phyloP scores from a whole-genome alignment of 2,797 vertebrate species.

The Paramormyrops hopkinsi region DNA sequence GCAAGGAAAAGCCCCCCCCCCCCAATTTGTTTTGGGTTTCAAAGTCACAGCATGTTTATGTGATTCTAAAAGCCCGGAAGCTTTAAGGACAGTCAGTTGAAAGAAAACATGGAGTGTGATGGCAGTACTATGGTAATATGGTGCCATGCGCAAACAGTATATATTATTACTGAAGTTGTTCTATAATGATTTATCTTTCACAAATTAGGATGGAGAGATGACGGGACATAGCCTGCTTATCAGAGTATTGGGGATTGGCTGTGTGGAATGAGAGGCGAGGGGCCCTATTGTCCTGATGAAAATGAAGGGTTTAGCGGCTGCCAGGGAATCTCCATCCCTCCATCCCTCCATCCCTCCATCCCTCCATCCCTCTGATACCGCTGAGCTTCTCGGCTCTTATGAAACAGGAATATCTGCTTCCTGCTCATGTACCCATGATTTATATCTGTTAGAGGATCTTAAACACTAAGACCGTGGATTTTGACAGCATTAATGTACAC shows the following conservation, averaged over 20 bases:
- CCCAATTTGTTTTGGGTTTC: neutral
- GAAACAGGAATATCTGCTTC: neutral
- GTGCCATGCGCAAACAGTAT: slow-evolving; percentile 37
- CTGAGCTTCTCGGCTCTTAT: neutral
- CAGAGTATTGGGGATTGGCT: slow-evolving; percentile 12
- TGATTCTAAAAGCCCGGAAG: neutral
- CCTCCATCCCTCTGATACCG: slow-evolving; percentile 25
- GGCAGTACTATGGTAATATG: slow-evolving; percentile 32
- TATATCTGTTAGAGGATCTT: neutral
- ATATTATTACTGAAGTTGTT: slow-evolving; percentile 41
- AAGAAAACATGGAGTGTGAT: slow-evolving; percentile 7
- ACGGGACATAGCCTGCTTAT: slow-evolving; percentile 32
- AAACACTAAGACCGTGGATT: neutral
- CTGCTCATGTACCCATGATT: neutral
- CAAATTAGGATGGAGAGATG: slow-evolving; percentile 23
- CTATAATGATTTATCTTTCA: slow-evolving; percentile 35
- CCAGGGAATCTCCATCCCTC: slow-evolving; percentile 28
- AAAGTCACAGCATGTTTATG: neutral
- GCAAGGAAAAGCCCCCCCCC: neutral
- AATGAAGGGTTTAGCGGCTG: slow-evolving; percentile 31
- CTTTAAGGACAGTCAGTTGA: slow-evolving; percentile 38
- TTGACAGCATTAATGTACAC: slow-evolving; percentile 9
- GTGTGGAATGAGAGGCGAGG: slow-evolving; percentile 1
- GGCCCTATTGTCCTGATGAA: slow-evolving; percentile 37
- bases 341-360: slow-evolving; percentile 25